Base-by-base conservation (phyloP, 2,113 vertebrate genomes). In the Poeciliopsis prolifica region DNA sequence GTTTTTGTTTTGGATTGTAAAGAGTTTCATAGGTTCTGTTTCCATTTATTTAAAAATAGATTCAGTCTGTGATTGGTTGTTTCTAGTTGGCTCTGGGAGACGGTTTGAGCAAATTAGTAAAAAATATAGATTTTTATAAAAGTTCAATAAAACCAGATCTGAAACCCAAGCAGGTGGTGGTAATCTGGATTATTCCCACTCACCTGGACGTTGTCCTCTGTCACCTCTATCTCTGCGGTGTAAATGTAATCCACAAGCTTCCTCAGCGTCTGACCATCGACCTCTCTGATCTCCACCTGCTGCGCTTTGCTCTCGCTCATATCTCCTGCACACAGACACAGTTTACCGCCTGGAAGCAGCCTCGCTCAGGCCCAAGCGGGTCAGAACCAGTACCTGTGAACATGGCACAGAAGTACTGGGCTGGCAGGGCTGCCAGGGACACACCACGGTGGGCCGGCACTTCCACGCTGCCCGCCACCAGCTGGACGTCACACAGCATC, bases 331-430 rank as follows among this genome's bases (percentile, higher is more conserved):
- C 80, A 26, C n/a, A 83, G 10, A 79, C 22, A 70, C 8, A 24
- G 24, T 24, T 17, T n/a, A n/a, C 51, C 9, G 22, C 22, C 24
- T 24, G 22, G 17, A 6, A n/a, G 51, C 51, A 58, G 51, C 24
- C 22, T 58, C 51, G 0, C 24, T 9, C 24, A 3, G 17, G 24
- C 51, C 17, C 22, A n/a, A 6, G n/a, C 19, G 10, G 22, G 2
- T 54, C 22, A 54, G 22, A 7, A 24, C 51, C 51, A n/a, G 17
- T 95, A 99, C 97, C 97, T 96, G 97, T 99, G 92, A 99, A 99
- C 97, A 99, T 99, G 2, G 97, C 97, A 92, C 95, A 97, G 82
- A 99, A 99, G 86, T 99, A 99, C 29, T n/a, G 97, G 97, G 89
- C 97, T 99, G 88, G 88, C 97, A 97, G 90, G 90, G 97, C 95